Base-by-base conservation (phyloP, 2,113 vertebrate genomes). In the Chloroceryle aenea region DNA sequence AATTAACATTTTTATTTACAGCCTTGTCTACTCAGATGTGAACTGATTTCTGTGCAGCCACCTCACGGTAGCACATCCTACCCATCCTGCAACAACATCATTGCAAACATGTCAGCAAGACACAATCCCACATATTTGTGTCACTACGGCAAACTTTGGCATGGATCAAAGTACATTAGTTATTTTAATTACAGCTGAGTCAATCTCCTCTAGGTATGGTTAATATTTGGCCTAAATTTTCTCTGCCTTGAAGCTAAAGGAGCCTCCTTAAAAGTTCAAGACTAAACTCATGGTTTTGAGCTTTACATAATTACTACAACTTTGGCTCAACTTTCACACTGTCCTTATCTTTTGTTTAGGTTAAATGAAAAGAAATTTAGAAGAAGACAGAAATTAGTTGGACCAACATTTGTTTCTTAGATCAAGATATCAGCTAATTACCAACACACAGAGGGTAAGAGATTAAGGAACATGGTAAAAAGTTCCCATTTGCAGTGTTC, bases 161-260 rank as follows among this genome's bases (percentile, higher is more conserved):
- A 81, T 62, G 78, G 36, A 61, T 93, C 19, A 75, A 94, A 86
- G 34, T 29, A 71, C 93, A 84, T 95, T 94, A 93, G 75, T 94
- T 96, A 95, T 74, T 96, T 94, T 96, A 93, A 95, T 95, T 96
- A 94, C 83, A 90, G 56, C 61, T 90, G 82, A 95, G 85, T 95
- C 93, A 90, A 93, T 87, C 85, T 84, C 79, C 4, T 7, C 80
- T 93, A 96, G 73, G 76, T 90, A 86, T 48, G 87, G 88, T 94
- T 84, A 94, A 92, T 22, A 75, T 92, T 88, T 96, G 85, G 83
- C 68, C 61, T 94, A 81, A 74, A 61, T 81, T 36, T 83, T 83
- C 61, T 76, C 72, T 84, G 47, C 56, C 76, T 89, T 88, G 47
- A 84, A 93, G 40, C 47, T 75, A 68, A 84, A 93, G 52, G 4